Conservation (phyloP, 2,797 vertebrate genomes). For the Selene dorsalis region DNA sequence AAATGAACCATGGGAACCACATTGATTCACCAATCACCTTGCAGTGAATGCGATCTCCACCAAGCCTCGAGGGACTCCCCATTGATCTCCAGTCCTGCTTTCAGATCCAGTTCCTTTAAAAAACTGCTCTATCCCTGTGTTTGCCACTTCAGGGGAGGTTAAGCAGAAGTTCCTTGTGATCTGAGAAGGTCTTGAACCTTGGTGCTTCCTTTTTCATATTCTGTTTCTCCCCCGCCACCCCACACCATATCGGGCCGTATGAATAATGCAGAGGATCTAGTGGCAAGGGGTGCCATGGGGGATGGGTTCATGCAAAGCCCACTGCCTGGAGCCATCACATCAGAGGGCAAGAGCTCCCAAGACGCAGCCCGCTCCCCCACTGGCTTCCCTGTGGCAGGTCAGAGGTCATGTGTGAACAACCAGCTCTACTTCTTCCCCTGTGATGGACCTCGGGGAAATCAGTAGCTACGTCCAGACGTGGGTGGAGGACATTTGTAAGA, state of each 20-base stretch:
- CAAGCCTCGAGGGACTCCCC: constrained; percentile 72
- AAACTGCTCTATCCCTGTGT: constrained; percentile 78
- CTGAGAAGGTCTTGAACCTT: constrained; percentile 86
- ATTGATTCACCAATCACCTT: constrained; percentile 83
- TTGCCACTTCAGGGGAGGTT: constrained; percentile 85
- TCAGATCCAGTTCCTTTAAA: constrained; percentile 78
- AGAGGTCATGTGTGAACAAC: constrained; percentile 82
- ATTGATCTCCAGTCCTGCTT: constrained; percentile 82
- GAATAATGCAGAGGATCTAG: constrained; percentile 86
- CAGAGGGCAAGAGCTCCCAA: constrained; percentile 82
- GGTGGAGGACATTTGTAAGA: constrained; percentile 81
- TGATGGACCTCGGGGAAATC: constrained; percentile 80
- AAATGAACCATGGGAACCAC: constrained; percentile 82
- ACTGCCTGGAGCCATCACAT: constrained; percentile 86
- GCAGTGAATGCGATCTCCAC: constrained; percentile 76
- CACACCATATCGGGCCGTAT: constrained; percentile 70
- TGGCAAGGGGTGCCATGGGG: constrained; percentile 80
- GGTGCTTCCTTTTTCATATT: constrained; percentile 79
- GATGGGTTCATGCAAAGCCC: constrained; percentile 82
- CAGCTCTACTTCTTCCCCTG: constrained; percentile 72
- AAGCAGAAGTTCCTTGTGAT: constrained; percentile 87
- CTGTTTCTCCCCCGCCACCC: constrained; percentile 67
- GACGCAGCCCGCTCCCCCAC: constrained; percentile 69
- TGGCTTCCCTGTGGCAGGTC: constrained; percentile 77
- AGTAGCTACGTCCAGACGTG: constrained; percentile 71